These are phyloP conservation scores for Eudemis profundana DNA, from an alignment of 2,888 invertebrate species.

Conservation along the genomic window DNA sequence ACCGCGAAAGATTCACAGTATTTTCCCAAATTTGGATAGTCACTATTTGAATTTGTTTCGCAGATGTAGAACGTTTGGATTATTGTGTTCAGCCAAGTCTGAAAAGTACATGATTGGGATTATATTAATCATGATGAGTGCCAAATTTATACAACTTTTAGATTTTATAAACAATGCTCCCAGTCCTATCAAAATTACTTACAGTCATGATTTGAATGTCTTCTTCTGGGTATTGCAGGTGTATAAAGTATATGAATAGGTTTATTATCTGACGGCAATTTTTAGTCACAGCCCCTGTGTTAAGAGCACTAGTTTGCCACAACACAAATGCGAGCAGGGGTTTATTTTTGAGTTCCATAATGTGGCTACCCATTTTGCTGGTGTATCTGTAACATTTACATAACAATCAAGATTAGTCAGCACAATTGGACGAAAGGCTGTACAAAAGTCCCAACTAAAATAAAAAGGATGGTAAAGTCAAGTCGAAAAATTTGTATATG, in stretches of 20 bases:
- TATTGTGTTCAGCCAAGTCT: conserved; percentile 73
- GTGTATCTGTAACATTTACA: conserved; percentile 63
- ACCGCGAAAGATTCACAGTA: conserved; percentile 65
- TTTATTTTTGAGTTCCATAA: conserved; percentile 68
- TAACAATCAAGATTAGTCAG: background rate
- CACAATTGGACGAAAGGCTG: background rate
- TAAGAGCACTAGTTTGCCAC: conserved; percentile 69
- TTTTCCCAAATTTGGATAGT: conserved; percentile 71
- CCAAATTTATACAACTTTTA: too few relatives aligned
- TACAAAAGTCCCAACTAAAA: too few relatives aligned
- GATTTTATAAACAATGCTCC: too few relatives aligned
- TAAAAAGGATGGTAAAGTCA: too few relatives aligned
- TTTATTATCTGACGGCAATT: conserved; percentile 70
- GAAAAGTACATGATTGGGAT: too few relatives aligned
- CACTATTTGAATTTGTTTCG: conserved; percentile 65
- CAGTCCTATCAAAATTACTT: conserved; percentile 57
- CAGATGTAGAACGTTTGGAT: conserved; percentile 72
- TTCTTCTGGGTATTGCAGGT: conserved; percentile 71
- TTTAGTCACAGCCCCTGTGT: conserved; percentile 67
- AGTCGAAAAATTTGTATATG: too few relatives aligned
- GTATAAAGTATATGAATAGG: conserved; percentile 68
- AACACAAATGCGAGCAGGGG: conserved; percentile 71
- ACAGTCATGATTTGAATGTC: conserved; percentile 69
- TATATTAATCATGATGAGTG: too few relatives aligned
- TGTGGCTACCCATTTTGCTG: conserved; percentile 63